Base-by-base conservation (phyloP, 2,113 vertebrate species). In the Sardina pilchardus region DNA sequence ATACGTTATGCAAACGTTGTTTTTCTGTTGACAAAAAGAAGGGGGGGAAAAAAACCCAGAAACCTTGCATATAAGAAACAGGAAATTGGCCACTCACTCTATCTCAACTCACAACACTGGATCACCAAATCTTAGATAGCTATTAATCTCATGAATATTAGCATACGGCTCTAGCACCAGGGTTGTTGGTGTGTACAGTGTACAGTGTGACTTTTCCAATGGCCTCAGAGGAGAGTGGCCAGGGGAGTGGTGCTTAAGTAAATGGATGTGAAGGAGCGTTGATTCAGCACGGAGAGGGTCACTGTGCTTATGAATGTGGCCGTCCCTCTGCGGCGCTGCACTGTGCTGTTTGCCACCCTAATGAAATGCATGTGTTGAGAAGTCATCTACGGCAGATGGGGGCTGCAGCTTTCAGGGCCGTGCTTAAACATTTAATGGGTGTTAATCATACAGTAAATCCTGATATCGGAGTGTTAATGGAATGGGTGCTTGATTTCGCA, bases 371-470 rank as follows among this genome's bases (percentile, higher is more conserved):
- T 83, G 82, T 63, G 43, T 30, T 47, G 43, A 50, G 30, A n/a
- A 26, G 39, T 6, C 44, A 47, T 39, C 81, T 83, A 30, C 16
- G 43, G 42, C 85, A 78, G 85, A 75, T 53, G 59, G 80, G 6
- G 14, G 30, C 36, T 83, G 59, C 43, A 8, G 43, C 81, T 24
- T 75, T 82, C 81, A 67, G 81, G 82, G 81, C 83, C 43, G 39
- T 59, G 47, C 84, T 90, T 84, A 83, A 80, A 83, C 87, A 26
- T 87, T 82, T 87, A 83, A 86, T 86, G 83, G 67, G 26, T 67
- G 67, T 87, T 83, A 86, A 85, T 88, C 48, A 71, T 75, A 10
- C 30, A 6, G 43, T 36, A 47, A 83, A 21, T 30, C 34, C 45
- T 56, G 30, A 8, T 21, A 44, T 30, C 36, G 24, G 12, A 2